Conservation (phyloP, 2,888 invertebrate species). For the Clusia tigrina region DNA sequence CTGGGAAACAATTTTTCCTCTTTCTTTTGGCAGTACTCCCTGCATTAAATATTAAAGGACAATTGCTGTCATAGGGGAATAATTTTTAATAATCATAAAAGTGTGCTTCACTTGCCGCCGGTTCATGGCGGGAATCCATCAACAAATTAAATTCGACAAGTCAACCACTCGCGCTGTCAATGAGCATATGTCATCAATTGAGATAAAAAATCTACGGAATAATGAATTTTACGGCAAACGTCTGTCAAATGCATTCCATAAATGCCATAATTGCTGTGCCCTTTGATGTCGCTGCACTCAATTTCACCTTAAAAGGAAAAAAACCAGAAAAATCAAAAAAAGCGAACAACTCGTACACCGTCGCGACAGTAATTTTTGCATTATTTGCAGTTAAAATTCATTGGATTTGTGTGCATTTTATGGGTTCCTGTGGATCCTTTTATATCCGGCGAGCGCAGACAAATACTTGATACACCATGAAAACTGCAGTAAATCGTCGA, state of each 20-base stretch:
- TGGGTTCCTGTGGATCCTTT: neutral
- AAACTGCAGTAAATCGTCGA: neutral
- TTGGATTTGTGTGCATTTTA: slow-evolving; percentile 1
- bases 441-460: too few species aligned
- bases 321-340: neutral
- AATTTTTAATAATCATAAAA: too few species aligned
- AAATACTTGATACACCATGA: neutral
- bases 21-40: too few species aligned
- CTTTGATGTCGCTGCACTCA: neutral
- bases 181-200: too few species aligned
- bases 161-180: too few species aligned
- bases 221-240: neutral
- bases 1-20: too few species aligned
- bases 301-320: neutral
- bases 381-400: neutral
- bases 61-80: too few species aligned
- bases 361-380: neutral
- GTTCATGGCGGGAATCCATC: neutral
- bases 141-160: neutral
- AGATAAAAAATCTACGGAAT: neutral
- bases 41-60: too few species aligned
- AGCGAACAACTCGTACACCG: neutral
- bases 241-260: slow-evolving; percentile 6
- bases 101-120: too few species aligned
- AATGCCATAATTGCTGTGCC: neutral